Base-by-base conservation (phyloP, 2,797 vertebrate genomes). In the Natrix natrix region DNA sequence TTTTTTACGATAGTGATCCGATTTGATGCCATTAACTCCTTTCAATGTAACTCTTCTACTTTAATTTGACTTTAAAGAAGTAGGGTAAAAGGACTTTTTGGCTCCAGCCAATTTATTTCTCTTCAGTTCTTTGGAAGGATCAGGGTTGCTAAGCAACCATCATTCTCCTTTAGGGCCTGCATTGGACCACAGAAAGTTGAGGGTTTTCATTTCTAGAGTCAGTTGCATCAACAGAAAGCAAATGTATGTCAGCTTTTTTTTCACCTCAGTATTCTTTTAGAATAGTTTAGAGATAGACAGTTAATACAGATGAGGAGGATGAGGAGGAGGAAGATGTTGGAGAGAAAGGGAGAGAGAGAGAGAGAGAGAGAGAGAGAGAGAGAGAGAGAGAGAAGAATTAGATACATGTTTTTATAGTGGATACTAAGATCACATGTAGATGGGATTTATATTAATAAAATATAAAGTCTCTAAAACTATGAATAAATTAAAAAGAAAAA, bases 1-100 rank as follows among this genome's bases (percentile, higher is more conserved):
- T 43, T 24, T 74, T 96, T 95, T 93, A 63, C 57, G 78, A 13
- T 56, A 48, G 57, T 90, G 10, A 91, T 94, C 93, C 91, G 91
- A 92, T 0, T 57, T 60, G 8, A 14, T 91, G 17, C 52, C 16
- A 88, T 95, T 89, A 88, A 92, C 86, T 91, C 48, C 88, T 83
- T 78, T 55, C 6, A 10, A 88, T 89, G 92, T 87, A 94, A 94
- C 55, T 93, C 91, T 94, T 95, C 95, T 89, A 87, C 89, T 95
- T 94, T 87, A 94, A 94, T 96, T 97, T 95, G 91, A 90, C 94
- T 96, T 94, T 95, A 93, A 96, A 28, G 92, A 96, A 95, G 92
- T 95, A 95, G 97, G 95, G 95, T 83, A 24, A 48, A 97, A 96
- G 94, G 96, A 95, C 93, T 91, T 28, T 90, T 96, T 96, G 96